These are phyloP conservation scores for Andricus grossulariae DNA, from an alignment of 1,140 invertebrate species.

Conservation along the genomic window DNA sequence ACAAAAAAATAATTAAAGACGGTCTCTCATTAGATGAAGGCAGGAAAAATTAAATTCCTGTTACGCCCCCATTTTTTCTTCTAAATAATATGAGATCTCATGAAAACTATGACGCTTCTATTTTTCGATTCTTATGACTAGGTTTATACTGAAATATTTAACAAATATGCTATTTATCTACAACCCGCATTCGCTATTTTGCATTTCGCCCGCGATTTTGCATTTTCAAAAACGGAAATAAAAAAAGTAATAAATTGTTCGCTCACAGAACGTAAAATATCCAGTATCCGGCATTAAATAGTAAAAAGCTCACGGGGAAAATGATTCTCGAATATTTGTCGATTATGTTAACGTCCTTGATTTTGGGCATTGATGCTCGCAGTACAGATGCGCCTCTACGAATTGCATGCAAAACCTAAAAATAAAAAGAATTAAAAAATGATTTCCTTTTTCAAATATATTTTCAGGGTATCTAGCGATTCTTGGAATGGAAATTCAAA, in stretches of 20 bases:
- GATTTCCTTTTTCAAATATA: not conserved
- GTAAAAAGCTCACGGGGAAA: conserved; percentile 94
- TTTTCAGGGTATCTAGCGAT: too few species aligned
- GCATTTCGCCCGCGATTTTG: not conserved
- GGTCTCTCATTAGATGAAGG: too few species aligned
- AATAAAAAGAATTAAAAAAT: conserved; percentile 13
- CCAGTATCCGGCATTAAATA: conserved; percentile 97
- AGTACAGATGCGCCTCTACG: conserved; percentile 86
- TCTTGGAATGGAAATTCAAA: too few species aligned
- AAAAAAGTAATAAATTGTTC: conserved; percentile 20
- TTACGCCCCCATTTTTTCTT: not conserved
- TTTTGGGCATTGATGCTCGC: conserved; percentile 91
- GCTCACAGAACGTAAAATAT: conserved; percentile 88
- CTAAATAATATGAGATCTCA: conserved; percentile 22
- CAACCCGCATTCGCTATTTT: conserved; percentile 14
- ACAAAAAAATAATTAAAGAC: too few species aligned
- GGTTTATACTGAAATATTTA: not conserved
- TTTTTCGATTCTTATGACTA: not conserved
- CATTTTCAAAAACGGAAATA: not conserved
- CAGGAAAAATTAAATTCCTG: not conserved
- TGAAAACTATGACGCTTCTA: conserved; percentile 18
- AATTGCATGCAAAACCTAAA: conserved; percentile 84
- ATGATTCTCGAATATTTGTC: conserved; percentile 96
- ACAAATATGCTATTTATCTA: conserved; percentile 19
- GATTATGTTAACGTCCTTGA: conserved; percentile 97